These are phyloP conservation scores for Tetanocera ferruginea DNA, from an alignment of 2,888 invertebrate species.

Conservation along the genomic window DNA sequence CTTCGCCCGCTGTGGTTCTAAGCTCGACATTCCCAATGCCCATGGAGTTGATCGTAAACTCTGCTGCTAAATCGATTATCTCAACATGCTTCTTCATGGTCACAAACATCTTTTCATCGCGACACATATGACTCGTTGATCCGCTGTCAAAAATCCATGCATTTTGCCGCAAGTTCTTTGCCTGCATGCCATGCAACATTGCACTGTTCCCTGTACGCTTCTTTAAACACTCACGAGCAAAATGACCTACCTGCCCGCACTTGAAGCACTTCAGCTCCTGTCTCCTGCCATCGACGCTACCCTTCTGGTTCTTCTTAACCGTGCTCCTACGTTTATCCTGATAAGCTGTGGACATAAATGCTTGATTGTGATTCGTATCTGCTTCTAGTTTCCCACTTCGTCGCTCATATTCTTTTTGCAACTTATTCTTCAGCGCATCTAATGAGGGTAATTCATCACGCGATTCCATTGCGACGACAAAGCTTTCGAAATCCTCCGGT, in stretches of 20 bases:
- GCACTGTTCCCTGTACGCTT: conserved; percentile 12
- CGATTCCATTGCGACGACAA: conserved; percentile 43
- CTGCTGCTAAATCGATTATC: no score
- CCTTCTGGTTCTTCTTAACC: neutral
- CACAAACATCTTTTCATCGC: conserved; percentile 8
- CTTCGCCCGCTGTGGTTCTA: neutral
- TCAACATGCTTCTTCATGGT: conserved; percentile 6
- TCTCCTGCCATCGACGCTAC: neutral
- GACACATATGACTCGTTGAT: conserved; percentile 38
- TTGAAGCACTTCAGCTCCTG: neutral
- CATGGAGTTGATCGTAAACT: neutral
- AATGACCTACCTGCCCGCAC: neutral
- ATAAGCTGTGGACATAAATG: neutral
- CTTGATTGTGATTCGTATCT: neutral
- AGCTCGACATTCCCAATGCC: neutral
- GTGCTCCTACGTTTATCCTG: neutral
- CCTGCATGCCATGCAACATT: neutral
- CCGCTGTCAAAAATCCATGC: conserved; percentile 35
- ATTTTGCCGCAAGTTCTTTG: neutral
- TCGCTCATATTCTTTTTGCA: neutral
- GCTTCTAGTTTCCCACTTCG: neutral
- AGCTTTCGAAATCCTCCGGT: conserved; percentile 18
- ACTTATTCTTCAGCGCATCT: conserved; percentile 17
- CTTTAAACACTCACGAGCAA: neutral
- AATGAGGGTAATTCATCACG: no score